phyloP scores from a whole-genome alignment of 23 tunicate genomes.

The Oikopleura vanhoeffeni region DNA sequence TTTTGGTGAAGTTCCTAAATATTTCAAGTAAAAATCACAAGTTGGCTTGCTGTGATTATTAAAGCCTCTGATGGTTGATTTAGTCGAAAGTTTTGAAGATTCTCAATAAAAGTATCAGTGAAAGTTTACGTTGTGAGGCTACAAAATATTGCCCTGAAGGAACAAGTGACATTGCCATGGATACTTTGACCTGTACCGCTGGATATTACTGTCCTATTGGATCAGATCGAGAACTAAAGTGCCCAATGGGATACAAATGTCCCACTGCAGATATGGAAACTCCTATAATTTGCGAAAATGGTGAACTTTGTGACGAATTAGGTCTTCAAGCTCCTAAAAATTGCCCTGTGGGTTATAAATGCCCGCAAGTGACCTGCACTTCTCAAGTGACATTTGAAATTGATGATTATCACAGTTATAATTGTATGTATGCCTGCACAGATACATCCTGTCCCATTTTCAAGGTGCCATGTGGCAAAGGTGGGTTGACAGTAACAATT shows the following conservation, averaged over 20 bases:
- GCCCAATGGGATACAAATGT: background rate
- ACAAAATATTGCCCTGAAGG: background rate
- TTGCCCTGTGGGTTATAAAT: slow-evolving; percentile 47
- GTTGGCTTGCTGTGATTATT: too few relatives aligned
- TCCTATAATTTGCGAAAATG: background rate
- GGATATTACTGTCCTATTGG: slow-evolving; percentile 48
- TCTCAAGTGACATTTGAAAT: background rate
- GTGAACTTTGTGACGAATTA: background rate
- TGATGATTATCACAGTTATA: background rate
- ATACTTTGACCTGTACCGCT: slow-evolving; percentile 42
- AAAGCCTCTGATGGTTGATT: too few relatives aligned
- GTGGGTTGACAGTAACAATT: too few relatives aligned
- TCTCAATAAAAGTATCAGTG: too few relatives aligned
- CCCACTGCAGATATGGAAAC: background rate
- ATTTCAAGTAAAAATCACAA: too few relatives aligned
- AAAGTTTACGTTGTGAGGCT: too few relatives aligned
- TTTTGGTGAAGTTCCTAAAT: too few relatives aligned
- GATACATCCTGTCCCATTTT: slow-evolving; percentile 12
- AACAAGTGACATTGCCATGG: background rate
- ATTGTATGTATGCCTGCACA: background rate
- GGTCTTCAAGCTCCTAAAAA: background rate
- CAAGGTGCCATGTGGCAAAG: slow-evolving; percentile 34
- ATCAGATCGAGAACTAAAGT: background rate
- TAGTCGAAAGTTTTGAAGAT: too few relatives aligned
- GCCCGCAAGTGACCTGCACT: slow-evolving; percentile 26